Evolutionary conservation across 2,113 vertebrate genomes (phyloP), one percentile per base, ranked within the genome.

Genomic region (Argyrosomus japonicus): DNA sequence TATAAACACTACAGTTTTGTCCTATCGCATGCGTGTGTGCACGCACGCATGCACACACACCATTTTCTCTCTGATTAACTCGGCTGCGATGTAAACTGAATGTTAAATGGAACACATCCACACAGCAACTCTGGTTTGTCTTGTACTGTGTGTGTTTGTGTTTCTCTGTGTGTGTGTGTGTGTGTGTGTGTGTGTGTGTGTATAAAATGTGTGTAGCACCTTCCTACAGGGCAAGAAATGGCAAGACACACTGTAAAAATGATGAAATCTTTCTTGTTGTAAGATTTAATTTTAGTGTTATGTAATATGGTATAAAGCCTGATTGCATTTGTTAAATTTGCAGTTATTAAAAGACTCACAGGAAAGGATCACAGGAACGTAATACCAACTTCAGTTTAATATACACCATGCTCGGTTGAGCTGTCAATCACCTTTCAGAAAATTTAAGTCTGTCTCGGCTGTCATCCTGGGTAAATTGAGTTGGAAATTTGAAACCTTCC

Each of bases 1-100:
- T 83, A 84, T 79, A 81, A 89, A 82, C 86, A 86, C 75, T 50
- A 45, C 68, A 75, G n/a, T 69, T 36, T 68, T 81, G 70, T 85
- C 60, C 60, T 29, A 25, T 27, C 4, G 19, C 68, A 18, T 57
- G 64, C 75, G 50, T 36, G 45, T 77, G 25, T 40, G 40, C 76
- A 51, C 6, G 18, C 50, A 19, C 12, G 3, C 27, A 43, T 4
- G 45, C 14, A 54, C 27, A 60, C 54, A 50, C 58, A 19, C 27
- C 0, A 65, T 74, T 56, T 69, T 68, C 73, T 69, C 76, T 75
- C 19, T 83, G 76, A 86, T 89, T 81, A 84, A 71, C 64, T 75
- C 70, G 83, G 54, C 69, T 57, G 27, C 68, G 57, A 79, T 78
- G 68, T 80, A 76, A 78, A 84, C 53, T 15, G 76, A 86, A 84